Base-by-base conservation (phyloP, 2,797 vertebrate species). In the Scomberomorus guttatus region DNA sequence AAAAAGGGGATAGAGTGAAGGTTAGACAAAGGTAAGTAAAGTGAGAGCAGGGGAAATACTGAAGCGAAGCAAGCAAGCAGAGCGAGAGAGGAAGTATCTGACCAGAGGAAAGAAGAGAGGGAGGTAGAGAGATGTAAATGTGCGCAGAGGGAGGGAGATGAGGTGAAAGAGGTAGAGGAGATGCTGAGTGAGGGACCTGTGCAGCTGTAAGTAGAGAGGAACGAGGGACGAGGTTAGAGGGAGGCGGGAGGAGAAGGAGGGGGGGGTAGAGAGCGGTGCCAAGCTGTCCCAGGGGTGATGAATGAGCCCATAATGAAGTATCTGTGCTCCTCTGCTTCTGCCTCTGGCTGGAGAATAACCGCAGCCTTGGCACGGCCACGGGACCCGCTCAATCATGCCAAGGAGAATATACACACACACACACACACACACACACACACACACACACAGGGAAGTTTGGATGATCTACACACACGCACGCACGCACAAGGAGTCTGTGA, bases 261-360 rank as follows among this genome's bases (percentile, higher is more conserved):
- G 84, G 46, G 84, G 58, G 61, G 42, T 24, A 78, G 80, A 77
- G 85, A 90, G 67, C n/a, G 42, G 72, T 89, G 88, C 92, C 94
- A 93, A 93, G 81, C 77, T 84, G 80, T 94, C 92, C 90, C 87
- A 75, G 68, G 74, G 85, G 91, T 94, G 94, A 95, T 94, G 92
- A 94, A 95, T 93, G 94, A 94, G 90, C 84, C 89, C 92, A 89
- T 93, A 94, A 95, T 94, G 91, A 95, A 93, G 91, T 87, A 86
- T 93, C 91, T 93, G 80, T 89, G 84, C 90, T 89, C 77, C 69
- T 90, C 86, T 88, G 79, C 73, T 57, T 80, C 86, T 67, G 84
- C 85, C 71, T 83, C 84, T 90, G 87, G 87, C 83, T 88, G 80
- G 84, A 89, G 88, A 85, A 89, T 83, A 89, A 89, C 90, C 87